Evolutionary conservation across 2,113 vertebrate genomes (phyloP), one percentile per base, ranked within the genome.

Genomic region (Hirundichthys speculiger): DNA sequence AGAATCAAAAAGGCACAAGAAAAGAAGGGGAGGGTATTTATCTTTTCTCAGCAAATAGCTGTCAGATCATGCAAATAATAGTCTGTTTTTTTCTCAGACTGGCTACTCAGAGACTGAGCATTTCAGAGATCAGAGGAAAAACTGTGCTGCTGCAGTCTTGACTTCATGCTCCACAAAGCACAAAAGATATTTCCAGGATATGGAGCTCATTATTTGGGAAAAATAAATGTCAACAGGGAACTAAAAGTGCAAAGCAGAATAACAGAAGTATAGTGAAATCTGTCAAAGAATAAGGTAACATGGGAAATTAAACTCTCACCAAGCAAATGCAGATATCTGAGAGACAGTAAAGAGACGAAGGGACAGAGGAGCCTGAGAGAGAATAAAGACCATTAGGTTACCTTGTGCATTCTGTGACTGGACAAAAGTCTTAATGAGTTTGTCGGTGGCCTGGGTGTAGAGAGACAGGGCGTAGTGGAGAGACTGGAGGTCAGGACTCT

Each of bases 381-480:
- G n/a, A 38, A 13, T 5, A 50, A 62, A 45, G 25, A 34, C 0
- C 5, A 0, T 43, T 15, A 34, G 13, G 81, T 87, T 94, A 98
- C 98, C 96, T 93, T 99, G 98, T 0, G 95, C 77, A 0, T 95
- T 90, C 83, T 99, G 98, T 0, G 98, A 98, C 87, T 97, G 95
- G 81, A 99, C 96, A 11, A 99, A 99, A 27, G 97, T 99, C 91
- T 94, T 97, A 89, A 99, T 96, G 75, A 99, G 98, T 79, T 98
- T 95, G 88, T 99, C 97, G 0, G 98, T 99, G 78, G 97, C 96
- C 88, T 99, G 98, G 0, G 96, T 99, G 92, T 99, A 99, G 57
- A 99, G 96, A 20, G 98, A 99, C 72, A 98, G 89, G 52, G 98
- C 97, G 0, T 99, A 98, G 75, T 98, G 97, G 56, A 99, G 92